Base-by-base conservation (phyloP, 1,140 invertebrate genomes). In the Ceratosolen solmsi region DNA sequence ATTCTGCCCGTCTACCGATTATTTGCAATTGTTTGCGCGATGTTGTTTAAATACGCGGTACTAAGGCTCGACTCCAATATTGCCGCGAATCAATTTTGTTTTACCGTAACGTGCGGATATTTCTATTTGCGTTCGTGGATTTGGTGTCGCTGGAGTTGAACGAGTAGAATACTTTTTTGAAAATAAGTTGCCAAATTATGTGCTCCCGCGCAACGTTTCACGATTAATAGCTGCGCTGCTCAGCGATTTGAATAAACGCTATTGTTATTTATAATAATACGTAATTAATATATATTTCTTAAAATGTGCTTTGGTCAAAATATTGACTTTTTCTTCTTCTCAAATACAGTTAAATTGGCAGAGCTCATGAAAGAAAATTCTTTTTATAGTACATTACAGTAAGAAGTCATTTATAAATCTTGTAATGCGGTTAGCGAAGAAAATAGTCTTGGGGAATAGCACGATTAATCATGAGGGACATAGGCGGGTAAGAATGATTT, bases 391-490 rank as follows among this genome's bases (percentile, higher is more conserved):
- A 5, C 60, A 2, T 65, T 65, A 46, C 13, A 46, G 41, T 7
- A 22, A 60, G 27, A 60, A 36, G 60, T 65, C 30, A 36, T 36
- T 65, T 65, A 65, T 65, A 65, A 65, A 65, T n/a, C 60, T 65
- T 65, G 60, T 36, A 36, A 60, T 27, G 56, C 27, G 11, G 56
- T 2, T n/a, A 60, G 56, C 11, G 56, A 60, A 60, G 56, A 60
- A 27, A n/a, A 27, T 60, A 30, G 56, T 60, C 56, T 60, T 60
- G 56, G 56, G 56, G 27, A 60, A 60, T 60, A 9, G 25, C n/a
- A 60, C n/a, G 56, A 60, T 60, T 60, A 60, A 60, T 60, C 56
- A 27, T 25, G 7, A 60, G 27, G 56, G 56, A 27, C n/a, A 27
- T 13, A 60, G 56, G 13, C 41, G 25, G 56, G 0, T 11, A 27